Conservation (phyloP, 2,113 vertebrate genomes). For the Aspiorhynchus laticeps region DNA sequence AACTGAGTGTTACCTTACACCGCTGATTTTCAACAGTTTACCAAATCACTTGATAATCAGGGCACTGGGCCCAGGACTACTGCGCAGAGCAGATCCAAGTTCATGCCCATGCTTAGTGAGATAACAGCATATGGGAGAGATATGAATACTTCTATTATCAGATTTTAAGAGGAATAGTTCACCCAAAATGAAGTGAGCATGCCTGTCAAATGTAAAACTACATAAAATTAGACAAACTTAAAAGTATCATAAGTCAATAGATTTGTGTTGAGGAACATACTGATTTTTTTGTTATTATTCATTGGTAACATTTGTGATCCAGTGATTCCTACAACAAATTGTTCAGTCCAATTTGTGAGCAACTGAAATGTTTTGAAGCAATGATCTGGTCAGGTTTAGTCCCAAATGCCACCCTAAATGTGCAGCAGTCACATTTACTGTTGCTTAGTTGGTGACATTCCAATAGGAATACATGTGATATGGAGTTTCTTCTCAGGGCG, state of each 20-base stretch:
- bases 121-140: neutral
- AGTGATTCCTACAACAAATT: neutral
- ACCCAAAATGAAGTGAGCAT: neutral
- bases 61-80: neutral
- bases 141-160: neutral
- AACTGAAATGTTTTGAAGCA: neutral
- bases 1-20: neutral
- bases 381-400: neutral
- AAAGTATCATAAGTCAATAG: neutral
- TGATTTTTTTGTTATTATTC: neutral
- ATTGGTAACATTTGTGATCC: neutral
- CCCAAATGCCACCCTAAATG: neutral
- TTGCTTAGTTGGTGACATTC: neutral
- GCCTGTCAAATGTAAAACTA: neutral
- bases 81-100: neutral
- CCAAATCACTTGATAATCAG: neutral
- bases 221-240: neutral
- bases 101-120: neutral
- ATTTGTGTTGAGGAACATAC: neutral
- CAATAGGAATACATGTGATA: neutral
- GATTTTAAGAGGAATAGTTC: neutral
- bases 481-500: neutral
- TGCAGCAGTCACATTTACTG: neutral
- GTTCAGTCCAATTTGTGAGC: neutral
- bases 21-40: slow-evolving; percentile 19